Percentiles rank a stretch among this genome's conserved stretches.
These are phyloP conservation scores for Cotesia congregata DNA, from an alignment of 2,888 invertebrate genomes.

Conservation along the genomic window DNA sequence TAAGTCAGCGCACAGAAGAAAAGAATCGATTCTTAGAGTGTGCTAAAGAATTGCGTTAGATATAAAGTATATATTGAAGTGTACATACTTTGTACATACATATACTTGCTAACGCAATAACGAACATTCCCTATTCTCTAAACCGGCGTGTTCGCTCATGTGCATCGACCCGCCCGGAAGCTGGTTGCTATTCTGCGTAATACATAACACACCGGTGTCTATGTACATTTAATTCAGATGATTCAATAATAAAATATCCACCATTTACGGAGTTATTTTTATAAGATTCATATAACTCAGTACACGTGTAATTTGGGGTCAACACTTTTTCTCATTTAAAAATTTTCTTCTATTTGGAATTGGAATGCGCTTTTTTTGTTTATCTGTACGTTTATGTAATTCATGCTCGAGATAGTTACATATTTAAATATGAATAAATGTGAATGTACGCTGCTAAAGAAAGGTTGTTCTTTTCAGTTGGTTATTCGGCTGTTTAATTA, in stretches of 20 bases:
- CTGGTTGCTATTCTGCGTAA: constrained; percentile 48
- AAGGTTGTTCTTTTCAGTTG: background rate
- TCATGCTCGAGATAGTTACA: background rate
- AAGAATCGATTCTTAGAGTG: constrained; percentile 19
- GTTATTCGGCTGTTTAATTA: constrained; percentile 6
- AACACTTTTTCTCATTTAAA: background rate
- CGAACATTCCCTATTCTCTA: constrained; percentile 41
- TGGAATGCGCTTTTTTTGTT: background rate
- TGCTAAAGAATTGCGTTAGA: constrained; percentile 31
- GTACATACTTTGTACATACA: background rate
- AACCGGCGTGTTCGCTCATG: constrained; percentile 55
- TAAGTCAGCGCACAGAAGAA: background rate
- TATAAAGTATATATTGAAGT: constrained; percentile 13
- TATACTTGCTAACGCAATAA: constrained; percentile 36
- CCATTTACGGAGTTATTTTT: background rate
- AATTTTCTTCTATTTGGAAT: background rate
- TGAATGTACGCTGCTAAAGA: background rate
- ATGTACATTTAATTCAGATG: background rate
- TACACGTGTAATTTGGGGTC: background rate
- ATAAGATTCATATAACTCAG: background rate
- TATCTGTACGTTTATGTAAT: too few species aligned
- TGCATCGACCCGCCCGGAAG: constrained; percentile 64
- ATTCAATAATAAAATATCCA: background rate
- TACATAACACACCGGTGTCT: constrained; percentile 22
- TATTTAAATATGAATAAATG: background rate